These are phyloP conservation scores for Ips typographus DNA, from an alignment of 1,140 invertebrate species.

Conservation along the genomic window DNA sequence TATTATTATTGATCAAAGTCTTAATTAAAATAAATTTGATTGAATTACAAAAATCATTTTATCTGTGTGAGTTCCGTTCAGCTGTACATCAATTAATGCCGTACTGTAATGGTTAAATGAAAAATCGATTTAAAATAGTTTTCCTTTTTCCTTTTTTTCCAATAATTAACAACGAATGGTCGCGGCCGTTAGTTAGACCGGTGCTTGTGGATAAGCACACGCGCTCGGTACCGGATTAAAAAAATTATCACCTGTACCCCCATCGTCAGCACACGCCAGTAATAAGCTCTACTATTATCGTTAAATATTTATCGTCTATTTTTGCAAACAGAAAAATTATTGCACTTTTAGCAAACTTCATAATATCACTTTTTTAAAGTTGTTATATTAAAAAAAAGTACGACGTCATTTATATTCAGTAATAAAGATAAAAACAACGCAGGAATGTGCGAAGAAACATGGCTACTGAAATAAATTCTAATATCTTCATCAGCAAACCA, in stretches of 20 bases:
- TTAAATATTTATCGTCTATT: conserved; percentile 39
- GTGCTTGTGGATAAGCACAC: conserved; percentile 23
- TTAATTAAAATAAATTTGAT: too few species aligned
- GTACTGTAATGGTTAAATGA: not conserved
- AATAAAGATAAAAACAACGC: not conserved
- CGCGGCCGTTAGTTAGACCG: conserved; percentile 10
- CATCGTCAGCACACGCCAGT: conserved; percentile 39
- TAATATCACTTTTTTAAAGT: too few species aligned
- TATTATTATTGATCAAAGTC: too few species aligned
- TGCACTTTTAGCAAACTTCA: too few species aligned
- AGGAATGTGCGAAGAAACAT: not conserved
- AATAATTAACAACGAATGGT: conserved; percentile 11
- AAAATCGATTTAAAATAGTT: conserved; percentile 4
- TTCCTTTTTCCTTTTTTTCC: conserved; percentile 15
- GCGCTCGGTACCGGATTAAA: conserved; percentile 14
- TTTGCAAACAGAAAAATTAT: too few species aligned
- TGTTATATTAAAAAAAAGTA: too few species aligned
- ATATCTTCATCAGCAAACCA: conserved; percentile 23
- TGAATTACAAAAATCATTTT: too few species aligned
- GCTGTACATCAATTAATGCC: too few species aligned
- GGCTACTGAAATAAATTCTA: conserved; percentile 7
- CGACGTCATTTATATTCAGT: too few species aligned
- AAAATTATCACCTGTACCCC: conserved; percentile 42
- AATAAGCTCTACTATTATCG: conserved; percentile 34
- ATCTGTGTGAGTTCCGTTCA: too few species aligned